Base-by-base conservation (phyloP, 2,113 vertebrate species). In the Perca flavescens region DNA sequence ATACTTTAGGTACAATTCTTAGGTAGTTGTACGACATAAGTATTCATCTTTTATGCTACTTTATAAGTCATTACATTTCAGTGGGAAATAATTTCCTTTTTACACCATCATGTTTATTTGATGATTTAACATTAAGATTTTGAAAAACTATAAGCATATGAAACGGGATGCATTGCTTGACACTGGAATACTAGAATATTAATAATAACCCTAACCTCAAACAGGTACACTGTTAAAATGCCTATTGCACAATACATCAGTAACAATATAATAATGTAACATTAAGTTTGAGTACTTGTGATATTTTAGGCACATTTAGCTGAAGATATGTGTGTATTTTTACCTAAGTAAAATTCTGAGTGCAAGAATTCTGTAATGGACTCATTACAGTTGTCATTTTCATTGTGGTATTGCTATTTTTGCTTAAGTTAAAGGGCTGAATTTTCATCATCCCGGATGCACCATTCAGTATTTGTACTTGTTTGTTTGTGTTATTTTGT, bases 401-500 rank as follows among this genome's bases (percentile, higher is more conserved):
- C 4, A 6, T 14, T 17, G 28, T 65, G 19, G 54, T 19, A 14
- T 56, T 70, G 21, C 47, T 66, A 3, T 63, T 65, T 78, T 36
- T 64, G 46, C 22, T 60, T 19, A 36, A 49, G 54, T 64, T 60
- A 83, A 77, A 34, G 22, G 73, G 69, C 66, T 21, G 16, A 72
- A 64, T 72, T 66, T 2, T 76, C 11, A 15, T 66, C 36, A 66
- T 28, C 31, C 52, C 13, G 5, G 36, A 14, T 50, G 61, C 34
- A 50, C 7, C 40, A 7, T 28, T 40, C 25, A 76, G 54, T 56
- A 64, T 76, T 63, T 88, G 65, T 73, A 64, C 67, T 60, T 78
- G 79, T 83, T 88, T 88, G 77, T 87, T 67, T 83, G 53, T 79
- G 77, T 77, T 61, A 71, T 66, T 87, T 67, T 83, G 53, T 79